Conservation (phyloP, 92 coral and sea anemone species). For the Chrysogorgia sp. region DNA sequence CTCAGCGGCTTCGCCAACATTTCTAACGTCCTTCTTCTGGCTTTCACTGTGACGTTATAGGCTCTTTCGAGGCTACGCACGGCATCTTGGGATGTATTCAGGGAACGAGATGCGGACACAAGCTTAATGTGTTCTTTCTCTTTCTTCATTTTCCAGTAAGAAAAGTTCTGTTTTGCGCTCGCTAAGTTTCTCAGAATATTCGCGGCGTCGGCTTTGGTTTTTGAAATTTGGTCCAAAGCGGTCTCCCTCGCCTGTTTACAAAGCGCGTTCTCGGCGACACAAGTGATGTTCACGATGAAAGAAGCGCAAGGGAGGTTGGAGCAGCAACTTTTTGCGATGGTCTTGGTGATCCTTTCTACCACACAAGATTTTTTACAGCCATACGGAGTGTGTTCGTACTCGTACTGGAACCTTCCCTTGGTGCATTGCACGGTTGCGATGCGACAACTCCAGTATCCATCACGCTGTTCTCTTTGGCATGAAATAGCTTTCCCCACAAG, state of each 20-base stretch:
- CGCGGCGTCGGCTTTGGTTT: slow-evolving; percentile 43
- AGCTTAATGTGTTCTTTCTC: slow-evolving; percentile 45
- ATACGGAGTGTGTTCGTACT: slow-evolving; percentile 44
- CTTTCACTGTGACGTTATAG: slow-evolving; percentile 37
- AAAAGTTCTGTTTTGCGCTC: slow-evolving; percentile 48
- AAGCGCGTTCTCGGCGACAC: slow-evolving; percentile 62
- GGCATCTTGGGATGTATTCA: slow-evolving; percentile 52
- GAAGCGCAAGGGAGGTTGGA: slow-evolving; percentile 50
- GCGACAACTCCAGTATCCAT: slow-evolving; percentile 41
- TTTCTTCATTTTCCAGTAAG: slow-evolving; percentile 55
- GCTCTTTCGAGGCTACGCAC: slow-evolving; percentile 49
- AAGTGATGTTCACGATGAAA: slow-evolving; percentile 51
- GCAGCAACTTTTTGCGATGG: slow-evolving; percentile 69
- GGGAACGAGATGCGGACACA: slow-evolving; percentile 50
- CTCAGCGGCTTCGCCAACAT: slow-evolving; percentile 41
- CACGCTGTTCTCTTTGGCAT: slow-evolving; percentile 11
- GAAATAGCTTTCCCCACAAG: not conserved
- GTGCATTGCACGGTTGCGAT: slow-evolving; percentile 42
- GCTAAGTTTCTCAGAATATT: slow-evolving; percentile 45
- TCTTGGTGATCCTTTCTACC: slow-evolving; percentile 47
- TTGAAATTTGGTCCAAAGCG: slow-evolving; percentile 48
- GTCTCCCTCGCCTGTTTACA: slow-evolving; percentile 61
- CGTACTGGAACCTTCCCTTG: slow-evolving; percentile 56
- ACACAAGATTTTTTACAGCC: slow-evolving; percentile 64
- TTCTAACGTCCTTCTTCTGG: slow-evolving; percentile 30